Base-by-base conservation (phyloP, 1,140 invertebrate genomes). In the Galleria mellonella region DNA sequence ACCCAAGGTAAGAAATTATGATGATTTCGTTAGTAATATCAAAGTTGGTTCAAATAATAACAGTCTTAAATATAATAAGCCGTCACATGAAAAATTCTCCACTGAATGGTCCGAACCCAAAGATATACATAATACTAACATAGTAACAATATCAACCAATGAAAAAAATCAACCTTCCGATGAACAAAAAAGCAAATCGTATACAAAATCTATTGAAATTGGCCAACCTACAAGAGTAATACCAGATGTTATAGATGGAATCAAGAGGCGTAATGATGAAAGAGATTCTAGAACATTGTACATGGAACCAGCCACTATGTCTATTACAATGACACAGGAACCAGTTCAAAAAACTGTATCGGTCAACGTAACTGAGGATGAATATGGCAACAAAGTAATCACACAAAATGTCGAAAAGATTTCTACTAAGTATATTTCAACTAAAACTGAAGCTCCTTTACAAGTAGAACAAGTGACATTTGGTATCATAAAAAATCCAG, bases 131-230 rank as follows among this genome's bases (percentile, higher is more conserved):
- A 69, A 41, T 38, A 72, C 43, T 38, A 83, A 85, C 50, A 50
- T 86, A n/a, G 79, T 87, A 11, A 87, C 86, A 7, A 86, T 87
- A 62, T 62, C 72, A 4, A 86, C 82, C 0, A 72, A 59, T 32
- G 73, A 83, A 36, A 83, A 75, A 47, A 52, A 39, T 47, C 41
- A 57, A 23, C 48, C 43, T 14, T 9, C 55, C 32, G 47, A 53
- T 35, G 72, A 82, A 40, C 29, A 52, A 9, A 62, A 47, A 11
- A 65, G 61, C 35, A 78, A 72, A 60, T 66, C 74, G 43, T 74
- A 84, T 40, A 86, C 77, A 29, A 87, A 87, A 48, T 85, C 83
- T 13, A 87, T 87, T 48, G 84, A 87, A 59, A 86, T 87, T n/a
- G 78, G 83, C 30, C 73, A 83, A 48, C 64, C 68, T 17, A 70